A percentile compares a stretch with the other conserved stretches of the same genome.
Evolutionary conservation across 2,113 vertebrate genomes (phyloP).

Genomic region (Plectropomus leopardus): DNA sequence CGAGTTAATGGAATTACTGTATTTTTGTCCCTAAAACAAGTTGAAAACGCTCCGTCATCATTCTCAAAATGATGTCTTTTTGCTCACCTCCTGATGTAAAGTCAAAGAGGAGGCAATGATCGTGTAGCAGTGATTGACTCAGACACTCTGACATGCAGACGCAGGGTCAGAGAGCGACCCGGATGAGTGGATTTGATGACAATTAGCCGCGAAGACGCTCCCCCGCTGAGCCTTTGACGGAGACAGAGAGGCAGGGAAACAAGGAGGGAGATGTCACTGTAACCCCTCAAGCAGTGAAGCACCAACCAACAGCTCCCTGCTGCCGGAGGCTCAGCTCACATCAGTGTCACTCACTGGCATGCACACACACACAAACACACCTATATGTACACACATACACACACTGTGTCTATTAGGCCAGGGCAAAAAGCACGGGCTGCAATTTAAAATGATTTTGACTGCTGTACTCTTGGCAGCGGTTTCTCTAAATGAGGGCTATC

Average conservation of each 20-base stretch:
- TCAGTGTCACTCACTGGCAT: conserved; percentile 54
- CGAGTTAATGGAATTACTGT: not conserved
- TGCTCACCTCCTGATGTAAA: conserved; percentile 27
- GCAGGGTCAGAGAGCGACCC: conserved; percentile 33
- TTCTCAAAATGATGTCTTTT: not conserved
- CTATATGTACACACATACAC: conserved; percentile 8
- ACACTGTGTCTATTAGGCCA: conserved; percentile 2
- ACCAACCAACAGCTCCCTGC: conserved; percentile 43
- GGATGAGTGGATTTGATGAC: conserved; percentile 53
- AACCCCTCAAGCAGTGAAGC: conserved; percentile 35
- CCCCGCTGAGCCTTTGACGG: conserved; percentile 39
- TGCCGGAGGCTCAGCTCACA: conserved; percentile 55
- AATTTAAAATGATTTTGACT: conserved; percentile 48
- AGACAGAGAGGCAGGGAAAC: not conserved
- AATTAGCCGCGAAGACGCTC: conserved; percentile 46
- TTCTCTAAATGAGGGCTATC: conserved; percentile 48
- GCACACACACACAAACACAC: conserved; percentile 4
- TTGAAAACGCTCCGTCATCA: no score
- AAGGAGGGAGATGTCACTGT: conserved; percentile 39
- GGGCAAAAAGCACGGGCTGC: conserved; percentile 19
- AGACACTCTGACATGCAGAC: not conserved
- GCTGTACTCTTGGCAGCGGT: conserved; percentile 29
- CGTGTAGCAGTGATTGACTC: conserved; percentile 10
- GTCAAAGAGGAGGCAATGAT: conserved; percentile 25
- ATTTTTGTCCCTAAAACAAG: not conserved